phyloP scores from a whole-genome alignment of 2,797 vertebrate species.

The Trematomus bernacchii region DNA sequence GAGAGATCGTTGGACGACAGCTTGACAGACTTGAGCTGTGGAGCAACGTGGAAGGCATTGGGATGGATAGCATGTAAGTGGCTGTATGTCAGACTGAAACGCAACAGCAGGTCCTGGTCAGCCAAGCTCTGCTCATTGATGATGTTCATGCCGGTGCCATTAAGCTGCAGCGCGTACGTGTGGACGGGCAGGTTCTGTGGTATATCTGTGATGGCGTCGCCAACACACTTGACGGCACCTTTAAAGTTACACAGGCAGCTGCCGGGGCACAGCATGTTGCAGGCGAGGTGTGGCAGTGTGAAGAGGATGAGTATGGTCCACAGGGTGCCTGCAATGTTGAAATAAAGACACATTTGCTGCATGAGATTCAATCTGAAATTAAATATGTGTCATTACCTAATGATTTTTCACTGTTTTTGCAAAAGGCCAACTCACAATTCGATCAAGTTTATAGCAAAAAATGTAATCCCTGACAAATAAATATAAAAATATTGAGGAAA shows the following conservation, averaged over 20 bases:
- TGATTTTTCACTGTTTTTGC: not conserved
- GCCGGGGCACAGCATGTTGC: constrained; percentile 56
- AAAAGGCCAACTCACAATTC: not conserved
- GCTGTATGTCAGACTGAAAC: constrained; percentile 84
- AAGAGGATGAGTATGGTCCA: constrained; percentile 57
- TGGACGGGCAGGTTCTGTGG: constrained; percentile 62
- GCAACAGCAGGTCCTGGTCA: constrained; percentile 75
- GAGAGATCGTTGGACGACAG: constrained; percentile 85
- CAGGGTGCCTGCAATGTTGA: constrained; percentile 60
- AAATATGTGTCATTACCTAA: not conserved
- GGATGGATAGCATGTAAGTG: constrained; percentile 84
- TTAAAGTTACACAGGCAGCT: constrained; percentile 38
- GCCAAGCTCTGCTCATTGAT: constrained; percentile 83
- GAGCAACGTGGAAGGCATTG: constrained; percentile 82
- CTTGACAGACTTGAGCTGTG: constrained; percentile 85
- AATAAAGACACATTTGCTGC: constrained; percentile 1
- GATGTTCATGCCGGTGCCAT: constrained; percentile 54
- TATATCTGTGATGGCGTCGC: constrained; percentile 60
- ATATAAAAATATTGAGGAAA: not conserved
- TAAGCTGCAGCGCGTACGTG: constrained; percentile 76
- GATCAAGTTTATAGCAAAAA: not conserved
- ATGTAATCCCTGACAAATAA: not conserved
- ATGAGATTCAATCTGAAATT: not conserved
- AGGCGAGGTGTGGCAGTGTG: constrained; percentile 37
- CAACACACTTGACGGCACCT: constrained; percentile 58